These are phyloP conservation scores for Pseudolaguvia tuberculata DNA, from an alignment of 2,113 vertebrate species.

Conservation along the genomic window DNA sequence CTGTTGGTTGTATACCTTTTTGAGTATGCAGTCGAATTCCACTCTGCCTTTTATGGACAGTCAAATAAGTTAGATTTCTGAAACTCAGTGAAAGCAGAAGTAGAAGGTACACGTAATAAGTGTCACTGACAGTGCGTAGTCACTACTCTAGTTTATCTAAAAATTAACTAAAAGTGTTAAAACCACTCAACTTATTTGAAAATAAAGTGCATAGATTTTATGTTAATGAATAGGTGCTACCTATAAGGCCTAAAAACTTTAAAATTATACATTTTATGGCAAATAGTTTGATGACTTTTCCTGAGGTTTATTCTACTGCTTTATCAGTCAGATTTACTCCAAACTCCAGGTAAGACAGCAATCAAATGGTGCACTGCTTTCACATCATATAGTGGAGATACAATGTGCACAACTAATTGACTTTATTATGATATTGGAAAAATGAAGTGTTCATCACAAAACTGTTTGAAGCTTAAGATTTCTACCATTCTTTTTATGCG, in stretches of 20 bases:
- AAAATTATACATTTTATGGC: neutral
- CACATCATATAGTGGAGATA: neutral
- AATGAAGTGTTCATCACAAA: neutral
- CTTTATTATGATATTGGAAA: neutral
- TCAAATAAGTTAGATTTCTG: neutral
- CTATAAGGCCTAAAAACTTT: neutral
- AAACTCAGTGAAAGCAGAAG: neutral
- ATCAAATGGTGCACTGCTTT: neutral
- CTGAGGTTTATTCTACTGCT: conserved; percentile 3
- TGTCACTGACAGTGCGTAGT: neutral
- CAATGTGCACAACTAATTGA: neutral
- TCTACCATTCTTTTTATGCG: neutral
- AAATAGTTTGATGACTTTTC: conserved; percentile 7
- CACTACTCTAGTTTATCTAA: conserved; percentile 24
- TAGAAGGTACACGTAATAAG: neutral
- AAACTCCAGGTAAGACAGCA: neutral
- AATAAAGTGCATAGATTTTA: conserved; percentile 64
- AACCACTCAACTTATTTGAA: conserved; percentile 34
- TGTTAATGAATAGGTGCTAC: conserved; percentile 20
- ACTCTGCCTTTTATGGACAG: neutral
- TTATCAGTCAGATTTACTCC: neutral
- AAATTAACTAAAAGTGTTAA: neutral
- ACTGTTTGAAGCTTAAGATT: neutral
- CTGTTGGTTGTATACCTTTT: neutral
- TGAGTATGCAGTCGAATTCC: neutral